These are phyloP conservation scores for Mallotus villosus DNA, from an alignment of 2,797 vertebrate species.

Conservation along the genomic window DNA sequence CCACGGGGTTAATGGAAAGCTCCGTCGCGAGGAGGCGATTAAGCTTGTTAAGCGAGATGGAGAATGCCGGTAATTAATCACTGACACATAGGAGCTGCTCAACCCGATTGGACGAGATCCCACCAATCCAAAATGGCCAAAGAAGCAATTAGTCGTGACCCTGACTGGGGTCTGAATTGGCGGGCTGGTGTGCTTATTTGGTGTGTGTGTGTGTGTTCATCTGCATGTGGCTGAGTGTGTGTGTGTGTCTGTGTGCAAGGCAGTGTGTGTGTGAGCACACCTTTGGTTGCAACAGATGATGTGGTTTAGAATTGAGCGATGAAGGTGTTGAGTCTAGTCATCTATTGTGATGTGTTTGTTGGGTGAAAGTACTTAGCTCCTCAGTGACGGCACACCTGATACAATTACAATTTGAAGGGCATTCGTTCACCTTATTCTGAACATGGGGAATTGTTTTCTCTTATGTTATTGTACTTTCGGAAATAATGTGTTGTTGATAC, in stretches of 20 bases:
- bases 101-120: slow-evolving; percentile 52
- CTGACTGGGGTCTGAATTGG: slow-evolving; percentile 13
- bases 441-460: too few species aligned
- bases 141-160: slow-evolving; percentile 52
- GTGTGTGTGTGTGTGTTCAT: slow-evolving; percentile 3
- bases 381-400: background rate
- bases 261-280: background rate
- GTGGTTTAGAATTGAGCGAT: background rate
- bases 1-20: slow-evolving; percentile 63
- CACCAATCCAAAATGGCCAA: slow-evolving; percentile 48
- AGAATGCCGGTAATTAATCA: slow-evolving; percentile 73
- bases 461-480: too few species aligned
- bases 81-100: slow-evolving; percentile 50
- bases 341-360: background rate
- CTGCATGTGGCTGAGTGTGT: slow-evolving; percentile 7
- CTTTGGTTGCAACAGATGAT: background rate
- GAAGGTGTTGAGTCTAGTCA: background rate
- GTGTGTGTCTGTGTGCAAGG: background rate
- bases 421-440: too few species aligned
- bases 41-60: slow-evolving; percentile 61
- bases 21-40: slow-evolving; percentile 66
- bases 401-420: too few species aligned
- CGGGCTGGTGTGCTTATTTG: slow-evolving; percentile 6
- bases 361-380: background rate
- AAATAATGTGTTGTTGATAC: too few species aligned